Conservation (phyloP, 2,888 invertebrate species). For the Diarsia dahlii region DNA sequence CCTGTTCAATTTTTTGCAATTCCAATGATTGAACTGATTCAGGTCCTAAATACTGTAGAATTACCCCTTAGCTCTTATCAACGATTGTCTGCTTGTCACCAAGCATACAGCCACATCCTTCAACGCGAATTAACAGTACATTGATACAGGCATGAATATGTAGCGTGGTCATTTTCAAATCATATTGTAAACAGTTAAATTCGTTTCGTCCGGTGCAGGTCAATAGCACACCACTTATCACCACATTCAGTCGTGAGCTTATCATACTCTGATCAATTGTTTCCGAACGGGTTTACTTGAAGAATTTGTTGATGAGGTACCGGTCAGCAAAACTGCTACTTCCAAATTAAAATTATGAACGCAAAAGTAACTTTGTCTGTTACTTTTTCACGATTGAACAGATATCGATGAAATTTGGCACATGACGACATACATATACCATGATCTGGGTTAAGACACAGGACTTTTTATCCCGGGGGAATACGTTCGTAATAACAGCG, state of each 20-base stretch:
- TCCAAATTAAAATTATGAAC: neutral
- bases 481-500: neutral
- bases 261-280: slow-evolving; percentile 45
- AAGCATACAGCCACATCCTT: slow-evolving; percentile 14
- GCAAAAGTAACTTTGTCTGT: neutral
- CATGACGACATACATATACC: neutral
- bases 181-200: slow-evolving; percentile 52
- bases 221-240: slow-evolving; percentile 51
- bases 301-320: slow-evolving; percentile 2
- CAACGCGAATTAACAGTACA: slow-evolving; percentile 43
- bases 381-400: neutral
- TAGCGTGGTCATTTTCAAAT: slow-evolving; percentile 53
- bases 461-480: neutral
- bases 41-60: slow-evolving; percentile 7
- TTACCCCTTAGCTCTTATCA: neutral
- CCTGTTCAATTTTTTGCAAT: neutral
- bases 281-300: slow-evolving; percentile 12
- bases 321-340: slow-evolving; percentile 9
- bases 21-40: neutral
- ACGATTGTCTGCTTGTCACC: neutral
- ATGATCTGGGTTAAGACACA: neutral
- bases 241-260: slow-evolving; percentile 38
- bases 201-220: slow-evolving; percentile 56
- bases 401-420: neutral
- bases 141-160: slow-evolving; percentile 46